Conservation (phyloP, 2,888 invertebrate species). For the Mongoloraphidia duomilia region DNA sequence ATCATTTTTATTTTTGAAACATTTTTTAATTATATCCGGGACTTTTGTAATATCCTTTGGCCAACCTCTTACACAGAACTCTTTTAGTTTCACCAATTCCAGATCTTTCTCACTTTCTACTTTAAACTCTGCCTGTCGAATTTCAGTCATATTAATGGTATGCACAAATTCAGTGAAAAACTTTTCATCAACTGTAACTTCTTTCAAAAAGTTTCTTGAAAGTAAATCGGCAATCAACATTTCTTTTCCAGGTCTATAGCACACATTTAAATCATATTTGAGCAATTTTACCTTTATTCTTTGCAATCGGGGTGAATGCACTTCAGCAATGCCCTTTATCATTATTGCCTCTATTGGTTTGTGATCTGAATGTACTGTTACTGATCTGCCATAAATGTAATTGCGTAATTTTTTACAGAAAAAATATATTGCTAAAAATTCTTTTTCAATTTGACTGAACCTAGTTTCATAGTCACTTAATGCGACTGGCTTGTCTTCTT, state of each 20-base stretch:
- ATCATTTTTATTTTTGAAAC: no score
- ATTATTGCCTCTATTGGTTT: constrained; percentile 19
- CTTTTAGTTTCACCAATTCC: no score
- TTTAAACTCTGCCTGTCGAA: no score
- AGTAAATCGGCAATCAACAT: constrained; percentile 11
- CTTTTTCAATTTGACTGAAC: constrained; percentile 23
- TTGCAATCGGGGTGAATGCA: constrained; percentile 11
- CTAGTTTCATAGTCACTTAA: constrained; percentile 12
- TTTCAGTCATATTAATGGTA: no score
- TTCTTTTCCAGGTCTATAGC: constrained; percentile 15
- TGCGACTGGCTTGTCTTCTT: constrained; percentile 11
- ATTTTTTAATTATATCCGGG: no score
- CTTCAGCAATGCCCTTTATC: constrained; percentile 12
- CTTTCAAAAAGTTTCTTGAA: constrained; percentile 8
- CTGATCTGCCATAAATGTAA: constrained; percentile 19
- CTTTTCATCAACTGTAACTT: no score
- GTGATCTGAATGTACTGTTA: constrained; percentile 19
- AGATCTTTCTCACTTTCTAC: no score
- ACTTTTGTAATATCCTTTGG: no score
- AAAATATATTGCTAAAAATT: constrained; percentile 20
- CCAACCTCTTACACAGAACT: no score
- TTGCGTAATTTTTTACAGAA: constrained; percentile 20
- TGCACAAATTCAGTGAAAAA: no score
- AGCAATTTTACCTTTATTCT: constrained; percentile 13
- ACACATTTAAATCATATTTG: constrained; percentile 12